Conservation (phyloP, 2,113 vertebrate species). For the Onychostruthus taczanowskii region DNA sequence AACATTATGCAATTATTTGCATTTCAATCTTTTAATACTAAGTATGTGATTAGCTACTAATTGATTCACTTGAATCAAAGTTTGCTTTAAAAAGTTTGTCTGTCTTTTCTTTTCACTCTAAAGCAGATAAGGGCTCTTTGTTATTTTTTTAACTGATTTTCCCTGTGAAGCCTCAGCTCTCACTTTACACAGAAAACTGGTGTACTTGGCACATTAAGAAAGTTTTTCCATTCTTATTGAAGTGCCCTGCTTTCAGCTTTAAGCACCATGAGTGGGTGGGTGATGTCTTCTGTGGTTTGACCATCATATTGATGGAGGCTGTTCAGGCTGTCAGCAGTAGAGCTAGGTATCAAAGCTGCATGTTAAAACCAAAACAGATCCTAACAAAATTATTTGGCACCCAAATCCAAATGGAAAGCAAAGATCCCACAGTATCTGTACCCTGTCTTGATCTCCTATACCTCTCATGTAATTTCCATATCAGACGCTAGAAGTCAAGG, state of each 20-base stretch:
- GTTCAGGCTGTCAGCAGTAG: neutral
- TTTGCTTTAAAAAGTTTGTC: neutral
- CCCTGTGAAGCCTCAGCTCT: neutral
- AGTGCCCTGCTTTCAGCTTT: neutral
- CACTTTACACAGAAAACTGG: neutral
- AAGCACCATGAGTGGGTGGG: neutral
- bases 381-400: neutral
- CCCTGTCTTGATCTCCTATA: neutral
- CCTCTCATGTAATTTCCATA: neutral
- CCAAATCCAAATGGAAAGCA: neutral
- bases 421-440: neutral
- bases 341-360: neutral
- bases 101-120: neutral
- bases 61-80: conserved; percentile 24
- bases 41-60: neutral
- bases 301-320: neutral
- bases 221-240: neutral
- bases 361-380: neutral
- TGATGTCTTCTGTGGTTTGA: neutral
- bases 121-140: neutral
- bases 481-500: neutral
- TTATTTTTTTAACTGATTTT: neutral
- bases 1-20: neutral
- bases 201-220: neutral
- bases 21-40: neutral